A percentile compares a stretch with the other conserved stretches of the same genome.
Conservation (phyloP, 2,888 invertebrate genomes). For the Norana najaformis region DNA sequence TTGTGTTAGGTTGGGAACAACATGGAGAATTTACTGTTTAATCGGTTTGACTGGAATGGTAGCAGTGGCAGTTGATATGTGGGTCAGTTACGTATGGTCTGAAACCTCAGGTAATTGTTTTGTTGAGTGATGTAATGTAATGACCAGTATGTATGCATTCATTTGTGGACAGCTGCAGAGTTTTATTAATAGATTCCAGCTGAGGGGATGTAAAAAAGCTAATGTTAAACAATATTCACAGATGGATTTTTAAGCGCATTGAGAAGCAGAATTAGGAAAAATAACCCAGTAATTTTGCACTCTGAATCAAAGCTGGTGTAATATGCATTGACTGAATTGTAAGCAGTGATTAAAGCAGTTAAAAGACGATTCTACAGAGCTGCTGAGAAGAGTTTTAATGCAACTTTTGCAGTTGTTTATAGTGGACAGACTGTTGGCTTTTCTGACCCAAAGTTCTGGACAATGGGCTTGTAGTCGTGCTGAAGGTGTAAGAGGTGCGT, state of each 20-base stretch:
- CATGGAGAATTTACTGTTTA: conserved; percentile 22
- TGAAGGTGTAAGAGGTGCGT: not conserved
- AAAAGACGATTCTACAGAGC: too few relatives aligned
- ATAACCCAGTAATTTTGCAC: too few relatives aligned
- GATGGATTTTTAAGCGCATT: too few relatives aligned
- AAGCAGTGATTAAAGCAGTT: too few relatives aligned
- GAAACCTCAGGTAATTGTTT: conserved; percentile 9
- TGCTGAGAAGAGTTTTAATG: not conserved
- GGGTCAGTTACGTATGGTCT: not conserved
- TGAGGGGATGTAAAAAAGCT: too few relatives aligned
- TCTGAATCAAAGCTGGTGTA: too few relatives aligned
- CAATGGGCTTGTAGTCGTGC: not conserved
- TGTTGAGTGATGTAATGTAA: not conserved
- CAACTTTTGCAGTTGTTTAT: not conserved
- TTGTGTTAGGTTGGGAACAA: not conserved
- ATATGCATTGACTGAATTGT: too few relatives aligned
- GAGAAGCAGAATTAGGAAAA: too few relatives aligned
- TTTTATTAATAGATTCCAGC: too few relatives aligned
- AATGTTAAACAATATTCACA: too few relatives aligned
- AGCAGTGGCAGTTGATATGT: conserved; percentile 7
- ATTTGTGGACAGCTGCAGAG: too few relatives aligned
- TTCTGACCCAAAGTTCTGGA: not conserved
- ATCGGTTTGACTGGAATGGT: conserved; percentile 15
- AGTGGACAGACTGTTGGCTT: not conserved
- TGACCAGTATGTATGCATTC: not conserved